Base-by-base conservation (phyloP, 2,113 vertebrate genomes). In the Vulpes ferrilata region DNA sequence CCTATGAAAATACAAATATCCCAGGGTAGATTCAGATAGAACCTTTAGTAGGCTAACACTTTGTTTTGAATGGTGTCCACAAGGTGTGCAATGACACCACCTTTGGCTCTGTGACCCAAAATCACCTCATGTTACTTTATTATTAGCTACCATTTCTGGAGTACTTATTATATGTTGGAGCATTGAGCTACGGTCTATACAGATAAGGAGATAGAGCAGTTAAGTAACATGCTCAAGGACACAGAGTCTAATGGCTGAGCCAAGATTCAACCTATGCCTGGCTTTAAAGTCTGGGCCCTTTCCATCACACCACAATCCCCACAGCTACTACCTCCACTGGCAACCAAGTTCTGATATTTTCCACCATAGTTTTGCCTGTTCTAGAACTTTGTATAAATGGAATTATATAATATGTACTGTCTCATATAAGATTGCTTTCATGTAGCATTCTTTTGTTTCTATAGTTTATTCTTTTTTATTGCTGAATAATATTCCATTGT, bases 191-290 rank as follows among this genome's bases (percentile, higher is more conserved):
- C 20, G 80, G 16, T 51, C 38, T 89, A 43, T 62, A 51, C 12
- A 51, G 7, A 82, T 88, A 85, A 97, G 35, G 32, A 96, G 95
- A 96, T 30, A 92, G 81, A 95, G 85, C 95, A 82, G 17, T 85
- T 74, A 91, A 94, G 43, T 67, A 84, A 85, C 62, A 69, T 93
- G 43, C 19, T 35, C 35, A 93, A 95, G 48, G 64, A 85, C 16
- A 94, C 57, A 82, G 19, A 90, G 32, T 10, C 51, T 84, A 95
- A 82, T 35, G 80, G 7, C 38, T 82, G 55, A 92, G 17, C 48
- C 71, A 67, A 59, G 57, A 87, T 78, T 62, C 60, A 55, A 81
- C 8, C 35, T 80, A 62, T 32, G 10, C 90, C 51, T 64, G 11
- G 23, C 43, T 95, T 96, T 88, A 88, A 85, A 93, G 17, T 90